These are phyloP conservation scores for Bryconaethiops microstoma DNA, from an alignment of 2,797 vertebrate species.

Conservation along the genomic window DNA sequence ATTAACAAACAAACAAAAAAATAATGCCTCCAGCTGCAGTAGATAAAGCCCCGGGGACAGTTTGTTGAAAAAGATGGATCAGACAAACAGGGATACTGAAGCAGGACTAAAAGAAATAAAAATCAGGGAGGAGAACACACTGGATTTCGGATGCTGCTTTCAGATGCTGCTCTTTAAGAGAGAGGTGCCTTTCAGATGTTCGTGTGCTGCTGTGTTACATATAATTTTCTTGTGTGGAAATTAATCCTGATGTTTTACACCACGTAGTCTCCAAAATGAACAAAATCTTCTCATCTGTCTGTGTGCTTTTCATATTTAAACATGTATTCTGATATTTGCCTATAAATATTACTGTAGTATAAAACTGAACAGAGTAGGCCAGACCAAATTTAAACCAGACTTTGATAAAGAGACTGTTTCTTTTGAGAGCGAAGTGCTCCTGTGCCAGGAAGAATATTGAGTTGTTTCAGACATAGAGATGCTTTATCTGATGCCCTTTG, in stretches of 20 bases:
- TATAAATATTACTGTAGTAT: conserved; percentile 30
- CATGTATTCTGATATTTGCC: conserved; percentile 1
- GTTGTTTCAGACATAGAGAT: conserved; percentile 39
- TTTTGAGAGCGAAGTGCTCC: conserved; percentile 29
- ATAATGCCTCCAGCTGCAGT: conserved; percentile 18
- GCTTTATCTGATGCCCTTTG: conserved; percentile 37
- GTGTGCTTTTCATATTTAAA: conserved; percentile 21
- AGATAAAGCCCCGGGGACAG: conserved; percentile 11
- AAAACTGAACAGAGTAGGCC: neutral
- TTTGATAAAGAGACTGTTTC: conserved; percentile 15
- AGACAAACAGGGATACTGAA: neutral
- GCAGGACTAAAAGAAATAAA: conserved; percentile 22
- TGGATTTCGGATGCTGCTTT: conserved; percentile 16
- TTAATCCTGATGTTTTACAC: conserved; percentile 23
- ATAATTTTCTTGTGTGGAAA: neutral
- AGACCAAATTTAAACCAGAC: conserved; percentile 19
- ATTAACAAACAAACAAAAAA: conserved; percentile 35
- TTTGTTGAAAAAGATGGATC: neutral
- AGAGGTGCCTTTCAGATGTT: neutral
- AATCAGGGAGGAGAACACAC: conserved; percentile 7
- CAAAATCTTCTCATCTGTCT: neutral
- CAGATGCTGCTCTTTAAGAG: neutral
- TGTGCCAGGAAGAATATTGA: conserved; percentile 32
- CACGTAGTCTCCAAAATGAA: neutral
- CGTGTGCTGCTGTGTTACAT: neutral